Conservation (phyloP, 2,113 vertebrate species). For the Xenus cinereus region DNA sequence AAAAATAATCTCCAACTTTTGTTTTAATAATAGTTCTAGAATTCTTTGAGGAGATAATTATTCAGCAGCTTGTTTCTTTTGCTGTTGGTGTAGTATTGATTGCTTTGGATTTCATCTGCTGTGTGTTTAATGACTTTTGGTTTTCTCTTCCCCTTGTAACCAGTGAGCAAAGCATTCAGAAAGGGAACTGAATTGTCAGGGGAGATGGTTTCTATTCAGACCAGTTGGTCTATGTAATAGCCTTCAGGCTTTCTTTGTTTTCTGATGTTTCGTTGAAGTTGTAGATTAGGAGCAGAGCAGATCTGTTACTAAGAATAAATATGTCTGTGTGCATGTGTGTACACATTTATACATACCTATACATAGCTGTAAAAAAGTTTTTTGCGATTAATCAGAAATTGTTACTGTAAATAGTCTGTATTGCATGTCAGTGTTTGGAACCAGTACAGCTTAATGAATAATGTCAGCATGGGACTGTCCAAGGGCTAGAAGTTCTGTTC, state of each 20-base stretch:
- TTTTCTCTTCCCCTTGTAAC: background rate
- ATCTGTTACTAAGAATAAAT: background rate
- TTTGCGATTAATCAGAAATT: background rate
- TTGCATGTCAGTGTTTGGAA: background rate
- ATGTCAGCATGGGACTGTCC: background rate
- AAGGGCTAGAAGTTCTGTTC: background rate
- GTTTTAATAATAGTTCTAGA: background rate
- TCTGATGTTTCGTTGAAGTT: background rate
- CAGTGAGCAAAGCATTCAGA: background rate
- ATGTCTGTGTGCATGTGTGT: background rate
- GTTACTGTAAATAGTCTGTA: background rate
- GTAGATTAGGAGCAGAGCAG: background rate
- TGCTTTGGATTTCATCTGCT: background rate
- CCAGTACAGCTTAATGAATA: background rate
- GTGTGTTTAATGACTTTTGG: background rate
- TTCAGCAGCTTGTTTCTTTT: background rate
- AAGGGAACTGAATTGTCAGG: background rate
- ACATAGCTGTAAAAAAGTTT: background rate
- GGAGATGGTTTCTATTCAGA: background rate
- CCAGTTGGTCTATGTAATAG: background rate
- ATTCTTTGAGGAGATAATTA: background rate
- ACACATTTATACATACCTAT: no score
- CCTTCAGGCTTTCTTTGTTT: background rate
- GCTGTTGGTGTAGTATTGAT: background rate
- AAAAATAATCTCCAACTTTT: background rate